These are phyloP conservation scores for Craniophora ligustri DNA, from an alignment of 2,888 invertebrate genomes.

Conservation along the genomic window DNA sequence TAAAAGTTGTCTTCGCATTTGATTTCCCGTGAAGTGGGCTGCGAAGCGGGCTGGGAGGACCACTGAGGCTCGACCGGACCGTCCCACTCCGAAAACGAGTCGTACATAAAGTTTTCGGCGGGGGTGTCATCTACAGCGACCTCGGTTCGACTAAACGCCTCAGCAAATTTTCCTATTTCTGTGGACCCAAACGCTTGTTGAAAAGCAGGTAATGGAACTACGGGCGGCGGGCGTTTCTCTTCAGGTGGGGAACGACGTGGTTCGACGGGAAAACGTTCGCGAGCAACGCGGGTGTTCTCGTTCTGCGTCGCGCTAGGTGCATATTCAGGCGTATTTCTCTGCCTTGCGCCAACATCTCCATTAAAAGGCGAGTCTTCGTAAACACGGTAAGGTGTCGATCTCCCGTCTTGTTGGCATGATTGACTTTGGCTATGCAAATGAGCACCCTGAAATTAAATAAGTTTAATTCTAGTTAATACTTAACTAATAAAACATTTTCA, in stretches of 20 bases:
- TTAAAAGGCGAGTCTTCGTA: constrained; percentile 75
- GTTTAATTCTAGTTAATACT: too few relatives aligned
- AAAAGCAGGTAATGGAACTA: constrained; percentile 93
- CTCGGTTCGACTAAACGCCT: constrained; percentile 90
- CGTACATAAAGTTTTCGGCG: constrained; percentile 78
- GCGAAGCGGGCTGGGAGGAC: constrained; percentile 76
- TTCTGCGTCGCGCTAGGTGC: constrained; percentile 51
- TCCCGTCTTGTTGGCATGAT: constrained; percentile 74
- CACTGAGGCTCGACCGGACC: constrained; percentile 76
- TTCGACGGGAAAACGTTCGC: constrained; percentile 65
- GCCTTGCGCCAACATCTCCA: constrained; percentile 63
- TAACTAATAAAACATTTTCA: too few relatives aligned
- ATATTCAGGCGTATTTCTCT: constrained; percentile 66
- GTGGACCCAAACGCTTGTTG: constrained; percentile 96
- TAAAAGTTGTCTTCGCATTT: constrained; percentile 86
- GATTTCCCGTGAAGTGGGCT: constrained; percentile 76
- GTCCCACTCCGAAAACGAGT: constrained; percentile 83
- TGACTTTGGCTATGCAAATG: constrained; percentile 70
- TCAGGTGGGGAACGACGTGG: constrained; percentile 71
- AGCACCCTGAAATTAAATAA: constrained; percentile 68
- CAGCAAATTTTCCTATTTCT: constrained; percentile 95
- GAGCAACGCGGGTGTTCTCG: constrained; percentile 59
- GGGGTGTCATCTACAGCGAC: constrained; percentile 78
- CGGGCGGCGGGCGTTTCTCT: constrained; percentile 76
- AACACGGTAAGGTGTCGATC: constrained; percentile 76